A percentile compares a stretch with the other conserved stretches of the same genome.
Evolutionary conservation across 2,113 vertebrate genomes (phyloP).

Genomic region (Ardeotis arabs): DNA sequence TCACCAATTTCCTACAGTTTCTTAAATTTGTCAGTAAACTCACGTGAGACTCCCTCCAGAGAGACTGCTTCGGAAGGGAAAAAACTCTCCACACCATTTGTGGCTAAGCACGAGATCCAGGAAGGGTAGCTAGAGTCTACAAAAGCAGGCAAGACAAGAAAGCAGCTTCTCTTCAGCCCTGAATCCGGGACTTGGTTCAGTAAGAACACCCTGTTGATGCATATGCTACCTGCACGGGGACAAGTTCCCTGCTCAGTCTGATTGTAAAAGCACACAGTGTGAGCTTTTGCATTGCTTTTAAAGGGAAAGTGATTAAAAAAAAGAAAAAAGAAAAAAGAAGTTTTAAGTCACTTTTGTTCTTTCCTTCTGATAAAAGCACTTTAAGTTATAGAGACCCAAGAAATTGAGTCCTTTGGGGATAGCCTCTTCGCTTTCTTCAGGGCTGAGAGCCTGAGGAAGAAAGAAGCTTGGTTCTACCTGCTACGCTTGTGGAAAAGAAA

Average conservation of each 20-base stretch:
- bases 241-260: not conserved
- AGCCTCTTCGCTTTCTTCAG: not conserved
- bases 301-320: not conserved
- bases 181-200: not conserved
- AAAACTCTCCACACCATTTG: not conserved
- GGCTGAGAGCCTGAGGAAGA: not conserved
- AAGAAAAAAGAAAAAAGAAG: no score
- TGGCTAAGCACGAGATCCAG: slow-evolving; percentile 10
- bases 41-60: slow-evolving; percentile 21
- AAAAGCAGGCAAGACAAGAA: not conserved
- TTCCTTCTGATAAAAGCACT: not conserved
- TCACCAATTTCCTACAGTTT: not conserved
- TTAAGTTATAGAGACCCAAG: not conserved
- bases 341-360: not conserved
- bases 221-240: not conserved
- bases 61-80: slow-evolving; percentile 46
- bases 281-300: not conserved
- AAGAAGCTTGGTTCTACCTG: not conserved
- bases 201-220: not conserved
- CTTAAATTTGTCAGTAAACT: not conserved
- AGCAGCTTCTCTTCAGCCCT: not conserved
- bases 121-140: slow-evolving; percentile 2
- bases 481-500: not conserved
- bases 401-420: not conserved
- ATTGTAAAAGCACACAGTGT: not conserved